phyloP scores from a whole-genome alignment of 2,797 vertebrate genomes.

The Geotrypetes seraphini region DNA sequence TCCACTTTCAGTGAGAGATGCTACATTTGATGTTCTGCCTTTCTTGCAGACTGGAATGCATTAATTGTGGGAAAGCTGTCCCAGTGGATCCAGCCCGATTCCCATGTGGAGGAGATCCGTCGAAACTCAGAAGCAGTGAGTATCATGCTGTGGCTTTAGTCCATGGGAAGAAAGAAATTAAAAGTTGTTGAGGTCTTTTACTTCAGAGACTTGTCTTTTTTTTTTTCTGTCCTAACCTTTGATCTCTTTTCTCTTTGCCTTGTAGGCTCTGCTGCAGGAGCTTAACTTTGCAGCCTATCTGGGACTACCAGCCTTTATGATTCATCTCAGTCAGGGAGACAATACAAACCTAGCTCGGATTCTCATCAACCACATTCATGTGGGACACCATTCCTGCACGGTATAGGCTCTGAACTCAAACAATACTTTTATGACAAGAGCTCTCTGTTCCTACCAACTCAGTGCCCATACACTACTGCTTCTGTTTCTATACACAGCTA shows the following conservation, averaged over 20 bases:
- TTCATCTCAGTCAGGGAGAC: constrained; percentile 64
- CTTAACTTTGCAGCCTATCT: constrained; percentile 85
- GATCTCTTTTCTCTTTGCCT: background rate
- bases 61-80: constrained; percentile 88
- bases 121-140: constrained; percentile 80
- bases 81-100: constrained; percentile 77
- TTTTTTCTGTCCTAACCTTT: background rate
- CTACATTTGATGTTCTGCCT: too few species aligned
- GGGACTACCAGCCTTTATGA: constrained; percentile 80
- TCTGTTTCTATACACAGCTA: too few species aligned
- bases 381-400: constrained; percentile 83
- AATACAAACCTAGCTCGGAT: constrained; percentile 78
- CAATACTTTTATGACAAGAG: too few species aligned
- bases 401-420: constrained; percentile 45
- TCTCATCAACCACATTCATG: constrained; percentile 82
- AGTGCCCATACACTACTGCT: too few species aligned
- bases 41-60: constrained; percentile 77
- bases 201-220: background rate
- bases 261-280: constrained; percentile 79
- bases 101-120: constrained; percentile 66
- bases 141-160: background rate
- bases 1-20: too few species aligned
- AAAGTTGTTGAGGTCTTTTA: background rate
- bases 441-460: too few species aligned
- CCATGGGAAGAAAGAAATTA: background rate